phyloP scores from a whole-genome alignment of 30 jellyfish, hydroid and myxozoan species.

The Hydra vulgaris region DNA sequence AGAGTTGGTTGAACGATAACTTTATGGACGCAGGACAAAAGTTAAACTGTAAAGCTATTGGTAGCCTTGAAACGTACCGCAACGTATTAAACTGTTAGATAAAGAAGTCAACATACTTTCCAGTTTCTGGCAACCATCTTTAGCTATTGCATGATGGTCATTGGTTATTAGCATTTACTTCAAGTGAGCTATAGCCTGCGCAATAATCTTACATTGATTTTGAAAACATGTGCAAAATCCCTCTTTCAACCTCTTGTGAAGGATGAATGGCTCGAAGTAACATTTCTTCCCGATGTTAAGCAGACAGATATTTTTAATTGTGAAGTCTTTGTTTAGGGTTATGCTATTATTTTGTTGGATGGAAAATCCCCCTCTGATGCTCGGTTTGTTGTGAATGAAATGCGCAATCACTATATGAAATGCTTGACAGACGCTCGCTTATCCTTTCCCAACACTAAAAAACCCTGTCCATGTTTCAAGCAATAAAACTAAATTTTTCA shows the following conservation, averaged over 20 bases:
- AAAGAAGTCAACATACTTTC: not conserved
- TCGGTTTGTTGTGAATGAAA: slow-evolving; percentile 1
- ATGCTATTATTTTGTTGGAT: slow-evolving; percentile 4
- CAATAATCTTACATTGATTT: slow-evolving; percentile 2
- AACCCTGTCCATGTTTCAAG: not conserved
- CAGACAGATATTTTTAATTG: not conserved
- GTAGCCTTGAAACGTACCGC: slow-evolving; percentile 4
- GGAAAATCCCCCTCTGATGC: not conserved
- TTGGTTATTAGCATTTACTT: not conserved
- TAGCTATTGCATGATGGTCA: not conserved
- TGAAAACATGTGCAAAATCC: not conserved
- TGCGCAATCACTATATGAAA: slow-evolving; percentile 4
- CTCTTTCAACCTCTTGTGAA: not conserved
- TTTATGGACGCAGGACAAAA: slow-evolving; percentile 19
- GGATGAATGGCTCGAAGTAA: not conserved
- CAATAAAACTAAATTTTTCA: slow-evolving; percentile 3
- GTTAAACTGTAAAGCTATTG: slow-evolving; percentile 10
- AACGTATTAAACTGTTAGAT: not conserved
- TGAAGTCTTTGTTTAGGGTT: not conserved
- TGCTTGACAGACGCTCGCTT: slow-evolving; percentile 12
- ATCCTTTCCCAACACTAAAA: not conserved
- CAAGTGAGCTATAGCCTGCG: slow-evolving; percentile 6
- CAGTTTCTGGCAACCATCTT: too few relatives aligned
- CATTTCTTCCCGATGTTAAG: not conserved
- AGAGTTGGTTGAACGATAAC: too few relatives aligned